A percentile compares a stretch with the other conserved stretches of the same genome.
Conservation (phyloP, 2,797 vertebrate genomes). For the Enteromius viviparus region DNA sequence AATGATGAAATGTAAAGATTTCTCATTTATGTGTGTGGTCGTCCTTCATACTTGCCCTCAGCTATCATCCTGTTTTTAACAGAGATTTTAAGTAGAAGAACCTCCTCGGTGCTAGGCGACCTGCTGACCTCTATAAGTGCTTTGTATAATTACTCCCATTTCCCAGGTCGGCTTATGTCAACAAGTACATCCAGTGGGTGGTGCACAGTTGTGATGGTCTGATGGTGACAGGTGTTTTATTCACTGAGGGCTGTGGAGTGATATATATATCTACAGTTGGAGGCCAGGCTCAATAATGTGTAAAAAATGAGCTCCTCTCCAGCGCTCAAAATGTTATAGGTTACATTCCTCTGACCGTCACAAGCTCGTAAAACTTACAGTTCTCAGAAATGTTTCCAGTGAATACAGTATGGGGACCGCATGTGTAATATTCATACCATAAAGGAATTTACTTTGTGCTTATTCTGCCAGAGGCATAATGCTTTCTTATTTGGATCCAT, state of each 20-base stretch:
- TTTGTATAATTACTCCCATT: constrained; percentile 64
- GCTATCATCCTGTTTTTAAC: constrained; percentile 6
- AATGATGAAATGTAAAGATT: background rate
- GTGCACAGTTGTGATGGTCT: constrained; percentile 54
- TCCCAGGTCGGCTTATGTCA: constrained; percentile 63
- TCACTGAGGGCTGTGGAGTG: constrained; percentile 48
- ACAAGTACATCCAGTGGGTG: constrained; percentile 39
- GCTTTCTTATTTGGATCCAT: background rate
- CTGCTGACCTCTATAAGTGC: constrained; percentile 57
- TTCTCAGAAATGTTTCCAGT: constrained; percentile 46
- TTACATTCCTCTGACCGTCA: constrained; percentile 63
- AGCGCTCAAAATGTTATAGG: constrained; percentile 55
- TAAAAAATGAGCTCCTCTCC: constrained; percentile 54
- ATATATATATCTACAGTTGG: constrained; percentile 33
- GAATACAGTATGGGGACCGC: constrained; percentile 26
- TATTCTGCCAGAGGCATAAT: background rate
- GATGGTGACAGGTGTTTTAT: constrained; percentile 59
- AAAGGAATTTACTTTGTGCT: background rate
- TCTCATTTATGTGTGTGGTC: constrained; percentile 19
- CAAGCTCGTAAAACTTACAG: constrained; percentile 63
- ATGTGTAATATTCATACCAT: background rate
- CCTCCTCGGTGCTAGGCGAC: constrained; percentile 53
- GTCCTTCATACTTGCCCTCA: background rate
- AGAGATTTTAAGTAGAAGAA: background rate
- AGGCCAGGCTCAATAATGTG: constrained; percentile 48